Evolutionary conservation across 2,888 invertebrate genomes (phyloP).

Genomic region (Arenicola marina): DNA sequence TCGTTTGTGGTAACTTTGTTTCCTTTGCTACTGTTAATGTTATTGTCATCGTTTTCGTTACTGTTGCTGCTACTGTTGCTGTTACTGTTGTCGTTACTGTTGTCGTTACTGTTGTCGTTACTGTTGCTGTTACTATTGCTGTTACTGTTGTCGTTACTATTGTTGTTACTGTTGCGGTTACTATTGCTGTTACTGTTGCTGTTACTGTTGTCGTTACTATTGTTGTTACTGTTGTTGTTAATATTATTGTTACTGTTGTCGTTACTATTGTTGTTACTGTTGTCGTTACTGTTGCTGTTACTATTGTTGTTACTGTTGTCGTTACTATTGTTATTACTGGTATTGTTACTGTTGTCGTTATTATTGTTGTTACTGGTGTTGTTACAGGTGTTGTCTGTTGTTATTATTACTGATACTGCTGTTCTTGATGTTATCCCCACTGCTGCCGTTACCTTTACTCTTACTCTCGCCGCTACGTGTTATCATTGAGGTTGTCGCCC

Average conservation of each 20-base stretch:
- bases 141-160: conserved; percentile 7
- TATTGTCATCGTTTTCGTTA: not conserved
- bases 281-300: conserved; percentile 9
- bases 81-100: not conserved
- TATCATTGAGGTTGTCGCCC: no score
- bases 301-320: conserved; percentile 12
- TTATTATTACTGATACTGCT: conserved; percentile 11
- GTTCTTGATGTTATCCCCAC: conserved; percentile 1
- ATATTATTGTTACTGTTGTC: no score
- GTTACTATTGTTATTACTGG: conserved; percentile 11
- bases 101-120: conserved; percentile 10
- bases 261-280: conserved; percentile 8
- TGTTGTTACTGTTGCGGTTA: conserved; percentile 12
- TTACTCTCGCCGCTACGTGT: not conserved
- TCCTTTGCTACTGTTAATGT: not conserved
- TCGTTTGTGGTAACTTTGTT: not conserved
- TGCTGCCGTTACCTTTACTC: not conserved
- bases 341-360: conserved; percentile 11
- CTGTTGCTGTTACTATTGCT: conserved; percentile 5
- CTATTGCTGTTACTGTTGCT: conserved; percentile 12
- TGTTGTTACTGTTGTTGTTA: conserved; percentile 9
- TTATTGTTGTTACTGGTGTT: conserved; percentile 10
- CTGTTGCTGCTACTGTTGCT: not conserved
- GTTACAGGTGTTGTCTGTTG: conserved; percentile 10
- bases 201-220: conserved; percentile 7